Conservation (phyloP, 1,140 invertebrate genomes). For the Euura saliciscinereae region DNA sequence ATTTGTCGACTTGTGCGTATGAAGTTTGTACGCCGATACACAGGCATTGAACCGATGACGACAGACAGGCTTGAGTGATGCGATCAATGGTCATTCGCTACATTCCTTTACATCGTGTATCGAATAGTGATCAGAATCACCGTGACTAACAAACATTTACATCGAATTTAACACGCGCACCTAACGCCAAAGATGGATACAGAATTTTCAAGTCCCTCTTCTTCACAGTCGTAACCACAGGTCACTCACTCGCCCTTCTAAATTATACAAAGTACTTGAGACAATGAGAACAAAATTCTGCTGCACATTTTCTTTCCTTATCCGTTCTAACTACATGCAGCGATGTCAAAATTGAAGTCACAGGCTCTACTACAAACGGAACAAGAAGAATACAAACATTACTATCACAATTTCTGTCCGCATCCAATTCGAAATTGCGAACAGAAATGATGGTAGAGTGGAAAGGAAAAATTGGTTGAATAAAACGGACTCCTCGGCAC, state of each 20-base stretch:
- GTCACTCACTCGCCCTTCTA: background rate
- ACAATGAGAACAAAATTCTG: too few species aligned
- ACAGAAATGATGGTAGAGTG: too few species aligned
- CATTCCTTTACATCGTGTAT: background rate
- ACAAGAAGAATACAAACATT: too few species aligned
- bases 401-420: too few species aligned
- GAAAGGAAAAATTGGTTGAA: too few species aligned
- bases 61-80: slow-evolving; percentile 2
- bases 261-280: background rate
- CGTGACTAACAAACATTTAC: background rate
- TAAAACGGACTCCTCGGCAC: too few species aligned
- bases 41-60: background rate
- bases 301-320: too few species aligned
- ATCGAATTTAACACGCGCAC: background rate
- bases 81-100: slow-evolving; percentile 6
- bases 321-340: too few species aligned
- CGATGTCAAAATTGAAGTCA: too few species aligned
- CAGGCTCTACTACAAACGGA: too few species aligned
- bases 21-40: slow-evolving; percentile 6
- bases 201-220: background rate
- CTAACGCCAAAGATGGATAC: slow-evolving; percentile 3
- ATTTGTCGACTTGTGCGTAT: slow-evolving; percentile 14
- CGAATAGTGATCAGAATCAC: background rate
- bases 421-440: too few species aligned
- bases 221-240: too few species aligned